Percentiles rank a stretch among this genome's conserved stretches.
Evolutionary conservation across 2,113 vertebrate species (phyloP).

Genomic region (Hippopotamus amphibius): DNA sequence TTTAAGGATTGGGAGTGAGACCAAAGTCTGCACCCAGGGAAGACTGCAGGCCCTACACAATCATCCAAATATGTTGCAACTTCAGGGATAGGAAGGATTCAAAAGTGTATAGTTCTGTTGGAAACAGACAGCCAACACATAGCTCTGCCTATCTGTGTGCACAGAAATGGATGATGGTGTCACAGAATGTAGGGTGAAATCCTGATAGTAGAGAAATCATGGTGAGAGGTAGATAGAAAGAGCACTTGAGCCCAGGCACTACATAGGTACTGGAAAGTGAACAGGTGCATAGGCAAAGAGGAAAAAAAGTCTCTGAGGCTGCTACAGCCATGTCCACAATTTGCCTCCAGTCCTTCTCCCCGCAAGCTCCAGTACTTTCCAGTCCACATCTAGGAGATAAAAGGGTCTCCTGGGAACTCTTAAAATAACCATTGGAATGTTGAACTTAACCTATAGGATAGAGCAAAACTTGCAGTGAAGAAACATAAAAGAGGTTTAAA

Average conservation of each 20-base stretch:
- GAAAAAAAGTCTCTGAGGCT: not conserved
- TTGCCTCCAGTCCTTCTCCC: not conserved
- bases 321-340: not conserved
- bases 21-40: not conserved
- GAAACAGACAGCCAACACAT: not conserved
- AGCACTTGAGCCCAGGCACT: not conserved
- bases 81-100: not conserved
- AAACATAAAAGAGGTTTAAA: not conserved
- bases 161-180: not conserved
- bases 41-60: not conserved
- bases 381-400: not conserved
- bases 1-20: not conserved
- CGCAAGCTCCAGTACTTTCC: not conserved
- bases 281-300: not conserved
- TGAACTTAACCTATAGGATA: not conserved
- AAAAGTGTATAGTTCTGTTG: not conserved
- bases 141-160: not conserved
- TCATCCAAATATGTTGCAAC: not conserved
- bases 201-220: not conserved
- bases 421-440: not conserved
- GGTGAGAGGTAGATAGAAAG: not conserved
- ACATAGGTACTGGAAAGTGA: not conserved
- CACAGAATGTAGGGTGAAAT: not conserved
- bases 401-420: not conserved
- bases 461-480: not conserved